Conservation (phyloP, 2,113 vertebrate species). For the Gymnocephalus cernua region DNA sequence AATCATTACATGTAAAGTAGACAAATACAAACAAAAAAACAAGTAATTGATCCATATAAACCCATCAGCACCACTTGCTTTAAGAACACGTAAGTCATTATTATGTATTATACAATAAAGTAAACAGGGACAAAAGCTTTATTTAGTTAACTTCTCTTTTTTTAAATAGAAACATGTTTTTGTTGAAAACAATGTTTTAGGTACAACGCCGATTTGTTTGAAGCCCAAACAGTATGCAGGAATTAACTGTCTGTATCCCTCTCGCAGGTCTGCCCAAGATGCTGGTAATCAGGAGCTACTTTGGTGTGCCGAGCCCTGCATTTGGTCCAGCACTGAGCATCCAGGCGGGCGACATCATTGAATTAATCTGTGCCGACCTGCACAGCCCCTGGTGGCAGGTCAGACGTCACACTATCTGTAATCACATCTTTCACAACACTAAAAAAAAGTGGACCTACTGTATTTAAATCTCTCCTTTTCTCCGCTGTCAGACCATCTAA, state of each 20-base stretch:
- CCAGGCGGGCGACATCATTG: constrained; percentile 91
- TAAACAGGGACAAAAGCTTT: background rate
- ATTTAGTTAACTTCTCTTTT: too few species aligned
- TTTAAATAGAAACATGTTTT: too few species aligned
- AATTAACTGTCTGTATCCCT: background rate
- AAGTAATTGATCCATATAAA: too few species aligned
- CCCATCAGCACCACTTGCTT: background rate
- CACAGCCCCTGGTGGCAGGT: constrained; percentile 98
- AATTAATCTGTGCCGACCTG: constrained; percentile 91
- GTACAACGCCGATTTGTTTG: background rate
- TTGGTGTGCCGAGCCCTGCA: constrained; percentile 86
- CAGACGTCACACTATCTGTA: constrained; percentile 34
- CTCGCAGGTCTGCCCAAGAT: constrained; percentile 94
- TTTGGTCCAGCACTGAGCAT: constrained; percentile 90
- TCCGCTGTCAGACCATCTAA: background rate
- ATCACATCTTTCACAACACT: constrained; percentile 13
- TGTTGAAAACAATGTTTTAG: background rate
- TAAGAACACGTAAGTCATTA: background rate
- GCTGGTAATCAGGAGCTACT: constrained; percentile 92
- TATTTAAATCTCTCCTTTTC: constrained; percentile 31
- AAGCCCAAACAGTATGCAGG: background rate
- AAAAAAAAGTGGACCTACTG: background rate
- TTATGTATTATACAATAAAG: background rate
- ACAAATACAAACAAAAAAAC: background rate
- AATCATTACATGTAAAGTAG: background rate